Conservation (phyloP, 2,113 vertebrate species). For the Stegastes partitus region DNA sequence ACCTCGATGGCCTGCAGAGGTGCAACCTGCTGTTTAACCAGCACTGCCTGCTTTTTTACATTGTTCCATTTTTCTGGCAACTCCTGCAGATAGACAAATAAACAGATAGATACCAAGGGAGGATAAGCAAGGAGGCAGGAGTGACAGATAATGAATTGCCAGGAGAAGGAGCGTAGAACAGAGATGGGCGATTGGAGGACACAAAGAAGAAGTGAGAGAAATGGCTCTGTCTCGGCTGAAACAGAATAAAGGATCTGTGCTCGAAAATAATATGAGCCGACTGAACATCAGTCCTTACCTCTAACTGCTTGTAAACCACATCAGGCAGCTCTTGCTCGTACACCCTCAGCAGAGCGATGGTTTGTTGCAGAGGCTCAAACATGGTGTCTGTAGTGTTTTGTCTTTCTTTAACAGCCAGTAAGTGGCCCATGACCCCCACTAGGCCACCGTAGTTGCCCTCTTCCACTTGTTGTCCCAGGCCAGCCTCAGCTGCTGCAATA, state of each 20-base stretch:
- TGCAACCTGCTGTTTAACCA: constrained; percentile 91
- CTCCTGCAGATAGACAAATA: constrained; percentile 81
- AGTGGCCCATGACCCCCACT: constrained; percentile 90
- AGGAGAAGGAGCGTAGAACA: constrained; percentile 7
- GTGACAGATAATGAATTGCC: constrained; percentile 41
- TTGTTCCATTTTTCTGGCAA: constrained; percentile 93
- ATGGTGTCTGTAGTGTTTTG: constrained; percentile 88
- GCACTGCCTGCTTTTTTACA: constrained; percentile 87
- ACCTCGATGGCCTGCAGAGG: constrained; percentile 91
- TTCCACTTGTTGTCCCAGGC: constrained; percentile 87
- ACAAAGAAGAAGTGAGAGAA: constrained; percentile 24
- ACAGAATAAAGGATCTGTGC: constrained; percentile 5
- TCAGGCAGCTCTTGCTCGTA: constrained; percentile 92
- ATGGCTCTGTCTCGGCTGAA: constrained; percentile 17
- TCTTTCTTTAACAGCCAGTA: constrained; percentile 92
- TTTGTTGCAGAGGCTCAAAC: constrained; percentile 95
- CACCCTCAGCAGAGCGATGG: constrained; percentile 89
- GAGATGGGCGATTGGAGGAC: constrained; percentile 12
- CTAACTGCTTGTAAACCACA: constrained; percentile 89
- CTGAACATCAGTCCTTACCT: constrained; percentile 80
- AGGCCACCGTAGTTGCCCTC: constrained; percentile 88
- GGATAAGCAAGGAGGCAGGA: constrained; percentile 2
- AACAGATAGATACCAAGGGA: background rate
- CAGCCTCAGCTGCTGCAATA: constrained; percentile 79
- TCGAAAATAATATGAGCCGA: background rate